phyloP scores from a whole-genome alignment of 2,888 invertebrate genomes.

The Amblyjoppa fuscipennis region DNA sequence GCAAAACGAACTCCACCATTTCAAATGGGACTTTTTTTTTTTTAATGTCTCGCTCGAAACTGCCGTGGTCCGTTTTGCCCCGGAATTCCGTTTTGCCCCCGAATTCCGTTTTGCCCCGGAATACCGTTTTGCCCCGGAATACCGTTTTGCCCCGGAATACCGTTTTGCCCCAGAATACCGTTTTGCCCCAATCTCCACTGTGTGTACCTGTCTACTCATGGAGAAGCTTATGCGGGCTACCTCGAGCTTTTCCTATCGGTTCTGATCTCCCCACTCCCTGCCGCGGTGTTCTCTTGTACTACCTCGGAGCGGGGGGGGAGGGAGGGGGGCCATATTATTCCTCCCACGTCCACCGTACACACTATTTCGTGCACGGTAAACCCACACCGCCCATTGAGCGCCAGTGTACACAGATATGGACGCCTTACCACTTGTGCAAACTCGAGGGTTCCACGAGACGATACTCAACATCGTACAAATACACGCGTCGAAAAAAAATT shows the following conservation, averaged over 20 bases:
- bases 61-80: neutral
- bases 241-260: constrained; percentile 41
- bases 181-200: neutral
- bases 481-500: constrained; percentile 43
- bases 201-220: constrained; percentile 25
- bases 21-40: neutral
- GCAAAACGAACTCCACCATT: neutral
- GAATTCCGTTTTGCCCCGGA: too few species aligned
- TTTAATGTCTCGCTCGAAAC: neutral
- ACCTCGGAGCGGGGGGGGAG: neutral
- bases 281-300: constrained; percentile 8
- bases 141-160: neutral
- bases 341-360: constrained; percentile 50
- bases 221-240: constrained; percentile 26
- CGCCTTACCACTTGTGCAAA: constrained; percentile 35
- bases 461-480: constrained; percentile 38
- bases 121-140: neutral
- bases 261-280: constrained; percentile 20
- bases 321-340: constrained; percentile 48
- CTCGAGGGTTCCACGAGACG: constrained; percentile 17
- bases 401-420: constrained; percentile 15
- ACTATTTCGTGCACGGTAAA: constrained; percentile 16
- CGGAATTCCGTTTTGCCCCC: neutral
- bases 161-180: neutral
- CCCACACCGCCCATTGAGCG: constrained; percentile 1